Evolutionary conservation across 2,888 invertebrate species (phyloP), one percentile per base, ranked within the genome.

Genomic region (Ommatoiulus sabulosus): DNA sequence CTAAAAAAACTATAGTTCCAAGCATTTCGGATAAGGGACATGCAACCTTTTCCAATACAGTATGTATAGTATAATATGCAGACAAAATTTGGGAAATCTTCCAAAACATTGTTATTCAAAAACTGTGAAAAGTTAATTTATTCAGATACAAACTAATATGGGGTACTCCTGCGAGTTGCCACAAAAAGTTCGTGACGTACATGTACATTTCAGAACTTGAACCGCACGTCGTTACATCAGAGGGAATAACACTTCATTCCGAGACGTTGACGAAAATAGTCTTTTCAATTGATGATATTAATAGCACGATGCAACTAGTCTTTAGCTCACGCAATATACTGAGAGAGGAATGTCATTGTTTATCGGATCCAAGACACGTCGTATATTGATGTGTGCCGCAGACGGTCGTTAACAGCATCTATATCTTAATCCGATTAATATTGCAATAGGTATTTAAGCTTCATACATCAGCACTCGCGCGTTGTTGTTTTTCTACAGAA

Each of bases 241-340:
- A 35, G 80, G 35, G 35, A 80, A 80, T 80, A 12, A 35, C 52
- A 5, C 52, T 52, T 52, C 52, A 52, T 12, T 12, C 12, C 0
- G 52, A 52, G 12, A 52, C 80, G 10, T 80, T 35, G 80, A 24
- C 10, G 12, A 8, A 35, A 80, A 35, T 35, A 80, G 35, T 8
- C 80, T 80, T 80, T 80, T 35, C 24, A 35, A 80, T 80, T 80
- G 80, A 80, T 80, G 80, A 15, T 80, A 12, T 35, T 35, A 80
- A 80, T 35, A 80, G 20, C 10, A 12, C 35, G 35, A 24, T 12
- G 12, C 24, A 35, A 80, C 35, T 35, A 80, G 24, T 80, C 12
- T 35, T 2, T 35, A 35, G 35, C 24, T 35, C 35, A 80, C 3
- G 35, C 12, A 35, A 24, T 72, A n/a, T 24, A n/a, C 12, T 10